Conservation (phyloP, 2,888 invertebrate genomes). For the Chymomyza amoena region DNA sequence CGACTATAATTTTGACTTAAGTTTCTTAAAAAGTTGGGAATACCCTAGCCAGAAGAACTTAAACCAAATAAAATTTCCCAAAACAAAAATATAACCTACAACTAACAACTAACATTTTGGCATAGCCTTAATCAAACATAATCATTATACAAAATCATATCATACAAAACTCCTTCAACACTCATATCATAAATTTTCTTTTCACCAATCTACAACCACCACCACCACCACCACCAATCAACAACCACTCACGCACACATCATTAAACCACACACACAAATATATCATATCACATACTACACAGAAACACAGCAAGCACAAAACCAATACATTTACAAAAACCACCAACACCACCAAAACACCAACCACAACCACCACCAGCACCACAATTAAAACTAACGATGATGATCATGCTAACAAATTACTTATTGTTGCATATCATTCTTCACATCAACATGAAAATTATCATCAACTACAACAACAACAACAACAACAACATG, state of each 20-base stretch:
- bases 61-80: not conserved
- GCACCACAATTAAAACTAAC: constrained; percentile 54
- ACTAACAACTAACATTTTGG: constrained; percentile 1
- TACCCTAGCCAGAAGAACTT: not conserved
- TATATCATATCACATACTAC: not conserved
- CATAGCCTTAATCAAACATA: constrained; percentile 3
- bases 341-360: constrained; percentile 30
- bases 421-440: constrained; percentile 75
- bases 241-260: not conserved
- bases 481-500: constrained; percentile 32
- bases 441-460: constrained; percentile 71
- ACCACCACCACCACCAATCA: not conserved
- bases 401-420: constrained; percentile 71
- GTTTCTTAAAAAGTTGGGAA: too few species aligned
- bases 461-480: constrained; percentile 51
- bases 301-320: constrained; percentile 25
- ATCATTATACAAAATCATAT: constrained; percentile 6
- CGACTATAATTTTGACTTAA: too few species aligned
- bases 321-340: constrained; percentile 12
- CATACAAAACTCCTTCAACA: not conserved
- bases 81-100: constrained; percentile 13
- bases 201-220: constrained; percentile 17
- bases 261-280: constrained; percentile 8
- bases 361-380: constrained; percentile 32
- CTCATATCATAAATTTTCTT: constrained; percentile 49